Evolutionary conservation across 2,888 invertebrate genomes (phyloP).

Genomic region (Platycheirus rosarum): DNA sequence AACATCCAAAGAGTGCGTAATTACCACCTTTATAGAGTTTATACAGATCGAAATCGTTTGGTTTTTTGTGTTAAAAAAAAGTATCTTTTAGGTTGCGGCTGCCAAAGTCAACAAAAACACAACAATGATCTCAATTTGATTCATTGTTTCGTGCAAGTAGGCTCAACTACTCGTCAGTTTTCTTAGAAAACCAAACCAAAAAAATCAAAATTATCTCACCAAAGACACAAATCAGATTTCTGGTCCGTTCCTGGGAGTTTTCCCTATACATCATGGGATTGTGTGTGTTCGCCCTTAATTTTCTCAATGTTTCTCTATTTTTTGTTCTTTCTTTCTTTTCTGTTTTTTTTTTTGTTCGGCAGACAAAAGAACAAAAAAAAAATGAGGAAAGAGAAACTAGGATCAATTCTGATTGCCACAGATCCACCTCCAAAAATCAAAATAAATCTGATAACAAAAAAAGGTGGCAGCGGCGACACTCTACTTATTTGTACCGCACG

Average conservation of each 20-base stretch:
- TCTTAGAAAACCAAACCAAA: slow-evolving; percentile 57
- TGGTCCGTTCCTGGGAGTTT: slow-evolving; percentile 68
- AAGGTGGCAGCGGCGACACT: slow-evolving; percentile 68
- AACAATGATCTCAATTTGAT: slow-evolving; percentile 72
- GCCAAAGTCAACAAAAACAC: slow-evolving; percentile 69
- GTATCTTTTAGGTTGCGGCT: slow-evolving; percentile 55
- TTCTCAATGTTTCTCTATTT: slow-evolving; percentile 16
- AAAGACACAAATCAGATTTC: slow-evolving; percentile 5
- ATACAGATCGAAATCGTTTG: slow-evolving; percentile 63
- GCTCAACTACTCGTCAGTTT: slow-evolving; percentile 58
- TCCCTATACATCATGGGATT: slow-evolving; percentile 17
- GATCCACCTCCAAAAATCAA: slow-evolving; percentile 71
- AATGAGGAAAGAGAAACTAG: slow-evolving; percentile 43
- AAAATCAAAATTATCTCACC: slow-evolving; percentile 59
- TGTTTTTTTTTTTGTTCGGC: slow-evolving; percentile 19
- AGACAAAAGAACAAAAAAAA: slow-evolving; percentile 47
- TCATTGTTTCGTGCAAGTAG: slow-evolving; percentile 71
- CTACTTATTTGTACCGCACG: slow-evolving; percentile 5
- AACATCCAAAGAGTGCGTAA: slow-evolving; percentile 53
- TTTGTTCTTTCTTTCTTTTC: slow-evolving; percentile 23
- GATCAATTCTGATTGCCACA: slow-evolving; percentile 67
- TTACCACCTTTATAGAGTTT: slow-evolving; percentile 71
- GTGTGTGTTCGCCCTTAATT: slow-evolving; percentile 27
- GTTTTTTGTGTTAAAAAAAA: slow-evolving; percentile 39
- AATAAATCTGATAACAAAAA: slow-evolving; percentile 48